These are phyloP conservation scores for Moxostoma hubbsi DNA, from an alignment of 2,797 vertebrate species.

Conservation along the genomic window DNA sequence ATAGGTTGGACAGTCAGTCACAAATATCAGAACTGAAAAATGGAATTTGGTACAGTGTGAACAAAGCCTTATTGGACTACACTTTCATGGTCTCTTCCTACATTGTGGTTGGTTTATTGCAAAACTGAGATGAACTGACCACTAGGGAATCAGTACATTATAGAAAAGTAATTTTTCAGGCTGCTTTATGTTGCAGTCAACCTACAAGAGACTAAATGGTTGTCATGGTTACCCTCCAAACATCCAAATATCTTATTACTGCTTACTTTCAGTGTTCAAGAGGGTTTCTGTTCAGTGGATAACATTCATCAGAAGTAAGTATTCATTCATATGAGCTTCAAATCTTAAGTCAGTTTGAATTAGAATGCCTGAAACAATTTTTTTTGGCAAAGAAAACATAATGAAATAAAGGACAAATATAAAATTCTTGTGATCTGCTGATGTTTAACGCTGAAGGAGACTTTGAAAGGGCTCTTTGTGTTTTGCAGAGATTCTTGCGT, in stretches of 20 bases:
- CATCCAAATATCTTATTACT: not conserved
- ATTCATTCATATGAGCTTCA: not conserved
- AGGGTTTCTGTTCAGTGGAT: not conserved
- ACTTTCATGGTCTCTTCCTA: no score
- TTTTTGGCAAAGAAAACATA: not conserved
- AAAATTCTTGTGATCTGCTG: slow-evolving; percentile 76
- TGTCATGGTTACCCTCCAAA: slow-evolving; percentile 30
- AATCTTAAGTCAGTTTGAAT: not conserved
- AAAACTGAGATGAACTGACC: no score
- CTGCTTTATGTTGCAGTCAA: not conserved
- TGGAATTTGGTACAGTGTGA: no score
- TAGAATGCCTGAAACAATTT: not conserved
- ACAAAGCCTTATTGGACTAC: no score
- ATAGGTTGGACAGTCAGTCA: no score
- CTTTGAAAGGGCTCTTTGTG: slow-evolving; percentile 79
- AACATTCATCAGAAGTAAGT: not conserved
- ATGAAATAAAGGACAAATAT: slow-evolving; percentile 65
- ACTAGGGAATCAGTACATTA: no score
- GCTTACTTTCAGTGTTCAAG: not conserved
- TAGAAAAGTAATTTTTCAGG: no score
- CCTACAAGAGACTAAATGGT: not conserved
- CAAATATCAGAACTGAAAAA: no score
- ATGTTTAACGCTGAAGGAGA: slow-evolving; percentile 70
- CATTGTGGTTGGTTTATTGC: no score
- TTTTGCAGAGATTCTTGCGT: slow-evolving; percentile 70